Evolutionary conservation across 2,888 invertebrate species (phyloP), one percentile per base, ranked within the genome.

Genomic region (Drosophila rellima): DNA sequence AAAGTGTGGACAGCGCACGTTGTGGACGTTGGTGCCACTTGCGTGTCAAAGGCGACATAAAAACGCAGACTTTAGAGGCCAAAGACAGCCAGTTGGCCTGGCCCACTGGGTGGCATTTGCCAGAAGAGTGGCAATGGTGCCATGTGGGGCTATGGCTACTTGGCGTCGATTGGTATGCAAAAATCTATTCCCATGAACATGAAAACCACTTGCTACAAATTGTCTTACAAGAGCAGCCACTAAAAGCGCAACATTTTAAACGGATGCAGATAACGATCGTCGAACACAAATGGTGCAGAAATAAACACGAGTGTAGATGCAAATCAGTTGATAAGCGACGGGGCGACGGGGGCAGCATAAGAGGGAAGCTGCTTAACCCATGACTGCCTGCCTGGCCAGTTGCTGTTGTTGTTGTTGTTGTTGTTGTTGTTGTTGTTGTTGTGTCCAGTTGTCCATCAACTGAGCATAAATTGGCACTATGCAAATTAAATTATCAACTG

Each of bases 271-370:
- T 91, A 90, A 88, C 90, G 89, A 91, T 91, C 90, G 85, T 84
- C 81, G 79, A 89, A 88, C 90, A 89, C 90, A 91, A 90, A 90
- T 90, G 88, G 91, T 88, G 91, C 90, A 91, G 90, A 91, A 91
- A 91, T 91, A 91, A 91, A 91, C 91, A 91, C 84, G 90, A 90
- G 86, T 90, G 88, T 85, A 88, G 91, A 91, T 91, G 88, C 86
- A 89, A 88, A 87, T 86, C 86, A 83, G 78, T 56, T 85, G 85
- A 85, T 85, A 88, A 88, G 79, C 66, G 55, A 26, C 26, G 26
- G 26, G 29, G 68, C 60, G 37, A 44, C 35, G 56, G 45, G 51
- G 20, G 51, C 52, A 17, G 50, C 51, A 39, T 23, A 18, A 23
- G 33, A 23, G 52, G 44, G 66, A 50, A 56, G 75, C 80, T 78